Base-by-base conservation (phyloP, 2,797 vertebrate genomes). In the Pipistrellus pygmaeus region DNA sequence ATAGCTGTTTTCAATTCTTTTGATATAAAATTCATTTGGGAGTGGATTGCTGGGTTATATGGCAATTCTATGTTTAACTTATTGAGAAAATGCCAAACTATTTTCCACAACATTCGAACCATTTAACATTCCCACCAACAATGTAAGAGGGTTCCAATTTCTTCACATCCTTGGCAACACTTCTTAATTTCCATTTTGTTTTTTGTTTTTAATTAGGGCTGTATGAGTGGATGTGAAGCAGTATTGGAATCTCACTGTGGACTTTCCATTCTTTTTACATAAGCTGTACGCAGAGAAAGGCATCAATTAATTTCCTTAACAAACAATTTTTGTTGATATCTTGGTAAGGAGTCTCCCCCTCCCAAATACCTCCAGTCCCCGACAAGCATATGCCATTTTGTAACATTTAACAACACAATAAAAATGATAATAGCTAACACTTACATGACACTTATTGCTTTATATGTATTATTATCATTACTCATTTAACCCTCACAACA, bases 191-290 rank as follows among this genome's bases (percentile, higher is more conserved):
- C 41, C 60, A n/a, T 93, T 86, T 80, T 77, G 44, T 8, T 55
- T 92, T 71, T 69, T 4, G 8, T n/a, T 73, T 94, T 86, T 51
- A 77, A 71, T 84, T 78, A 35, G 25, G 68, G 44, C 73, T 53
- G 12, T 25, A 38, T 14, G 77, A 8, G 13, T 78, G 41, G 46
- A 11, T 72, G 17, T 48, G 15, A 66, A 72, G 25, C 12, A 7
- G 6, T 77, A 25, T 46, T 23, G 20, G 13, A 51, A n/a, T 55
- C 66, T 88, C 53, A 21, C 14, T 55, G 62, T 66, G 71, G 48
- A 53, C 48, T 89, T 82, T 32, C 60, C 46, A 21, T 30, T 85
- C 62, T 21, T 87, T 78, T 86, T n/a, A 69, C 51, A 78, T 30
- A 89, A 90, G 1, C 30, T 78, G 2, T 78, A 78, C 32, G 44